These are phyloP conservation scores for Cyprinus carpio DNA, from an alignment of 2,113 vertebrate species.

Conservation along the genomic window DNA sequence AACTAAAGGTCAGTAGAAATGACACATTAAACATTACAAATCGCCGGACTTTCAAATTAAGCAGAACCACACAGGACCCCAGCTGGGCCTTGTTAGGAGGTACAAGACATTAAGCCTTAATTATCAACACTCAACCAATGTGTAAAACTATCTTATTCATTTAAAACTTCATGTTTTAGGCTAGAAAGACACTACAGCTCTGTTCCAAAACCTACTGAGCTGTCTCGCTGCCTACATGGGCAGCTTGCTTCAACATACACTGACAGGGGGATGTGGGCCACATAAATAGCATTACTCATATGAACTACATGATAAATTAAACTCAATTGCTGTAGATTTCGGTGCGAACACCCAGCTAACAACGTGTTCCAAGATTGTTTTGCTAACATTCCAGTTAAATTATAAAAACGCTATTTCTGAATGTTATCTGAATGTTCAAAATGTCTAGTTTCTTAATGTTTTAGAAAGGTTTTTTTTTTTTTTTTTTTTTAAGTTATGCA, in stretches of 20 bases:
- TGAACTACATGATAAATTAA: no score
- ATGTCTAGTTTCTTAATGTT: no score
- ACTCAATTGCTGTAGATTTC: no score
- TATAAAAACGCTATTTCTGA: no score
- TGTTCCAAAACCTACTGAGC: background rate
- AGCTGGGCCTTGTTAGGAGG: constrained; percentile 27
- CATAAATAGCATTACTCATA: no score
- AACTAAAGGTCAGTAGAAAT: constrained; percentile 74
- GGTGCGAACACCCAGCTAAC: no score
- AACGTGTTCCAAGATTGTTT: no score
- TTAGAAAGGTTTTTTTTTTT: background rate
- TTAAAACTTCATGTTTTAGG: constrained; percentile 22
- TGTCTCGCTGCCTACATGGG: no score
- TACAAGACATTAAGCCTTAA: constrained; percentile 23
- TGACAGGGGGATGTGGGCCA: no score
- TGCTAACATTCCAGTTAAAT: no score
- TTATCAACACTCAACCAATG: background rate
- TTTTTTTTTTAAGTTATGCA: no score
- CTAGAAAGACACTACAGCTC: background rate
- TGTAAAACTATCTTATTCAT: background rate
- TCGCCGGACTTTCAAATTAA: constrained; percentile 54
- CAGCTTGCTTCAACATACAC: background rate
- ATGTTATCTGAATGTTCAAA: no score
- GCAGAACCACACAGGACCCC: constrained; percentile 63
- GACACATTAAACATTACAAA: constrained; percentile 72